Percentiles rank a stretch among this genome's conserved stretches.
These are phyloP conservation scores for Dromas ardeola DNA, from an alignment of 2,113 vertebrate genomes.

Conservation along the genomic window DNA sequence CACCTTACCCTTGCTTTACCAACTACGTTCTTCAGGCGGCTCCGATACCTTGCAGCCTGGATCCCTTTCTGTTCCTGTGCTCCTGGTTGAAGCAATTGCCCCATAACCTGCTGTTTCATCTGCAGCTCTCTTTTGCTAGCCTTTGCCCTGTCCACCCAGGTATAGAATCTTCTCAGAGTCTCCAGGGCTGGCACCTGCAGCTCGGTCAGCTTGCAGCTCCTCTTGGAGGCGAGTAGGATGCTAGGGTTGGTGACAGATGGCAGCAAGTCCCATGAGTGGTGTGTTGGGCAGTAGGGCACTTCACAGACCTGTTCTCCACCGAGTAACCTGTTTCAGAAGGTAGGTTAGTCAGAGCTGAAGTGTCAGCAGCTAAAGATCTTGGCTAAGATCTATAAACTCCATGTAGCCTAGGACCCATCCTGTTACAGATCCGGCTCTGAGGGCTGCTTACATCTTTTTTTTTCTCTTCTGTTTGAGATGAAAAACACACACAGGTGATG, in stretches of 20 bases:
- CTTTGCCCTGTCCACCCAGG: not conserved
- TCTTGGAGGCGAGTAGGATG: not conserved
- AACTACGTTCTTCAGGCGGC: not conserved
- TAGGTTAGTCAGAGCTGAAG: not conserved
- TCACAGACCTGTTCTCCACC: not conserved
- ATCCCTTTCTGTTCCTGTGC: not conserved
- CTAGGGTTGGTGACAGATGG: not conserved
- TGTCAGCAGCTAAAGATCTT: not conserved
- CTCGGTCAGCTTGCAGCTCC: not conserved
- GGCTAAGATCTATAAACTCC: not conserved
- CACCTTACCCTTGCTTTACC: not conserved
- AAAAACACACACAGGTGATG: not conserved
- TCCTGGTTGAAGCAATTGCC: not conserved
- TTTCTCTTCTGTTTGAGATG: not conserved
- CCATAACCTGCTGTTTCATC: not conserved
- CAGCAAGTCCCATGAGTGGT: not conserved
- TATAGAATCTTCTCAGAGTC: not conserved
- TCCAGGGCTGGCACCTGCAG: not conserved
- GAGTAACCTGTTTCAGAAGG: not conserved
- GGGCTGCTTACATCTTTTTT: not conserved
- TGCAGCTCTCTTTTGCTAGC: not conserved
- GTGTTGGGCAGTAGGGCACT: not conserved
- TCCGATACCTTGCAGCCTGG: not conserved
- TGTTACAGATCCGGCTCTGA: not conserved
- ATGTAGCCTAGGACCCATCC: not conserved